A percentile compares a stretch with the other conserved stretches of the same genome.
phyloP scores from a whole-genome alignment of 2,113 vertebrate genomes.

The Petrocephalus zakoni region DNA sequence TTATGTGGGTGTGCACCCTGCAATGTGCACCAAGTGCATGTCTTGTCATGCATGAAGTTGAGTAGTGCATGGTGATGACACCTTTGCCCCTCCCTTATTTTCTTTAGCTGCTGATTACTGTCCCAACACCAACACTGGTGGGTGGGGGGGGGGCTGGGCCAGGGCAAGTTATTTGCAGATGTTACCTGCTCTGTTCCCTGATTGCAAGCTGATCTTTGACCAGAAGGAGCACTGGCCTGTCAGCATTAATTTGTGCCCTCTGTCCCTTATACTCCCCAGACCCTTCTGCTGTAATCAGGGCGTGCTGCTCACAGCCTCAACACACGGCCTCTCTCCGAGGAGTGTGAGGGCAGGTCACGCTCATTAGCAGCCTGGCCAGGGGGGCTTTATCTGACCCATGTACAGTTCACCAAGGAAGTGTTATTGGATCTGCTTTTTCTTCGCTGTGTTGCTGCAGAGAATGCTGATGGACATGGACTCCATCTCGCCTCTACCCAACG shows the following conservation, averaged over 20 bases:
- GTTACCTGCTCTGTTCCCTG: constrained; percentile 50
- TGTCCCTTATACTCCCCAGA: constrained; percentile 45
- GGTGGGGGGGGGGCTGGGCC: neutral
- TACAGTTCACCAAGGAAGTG: neutral
- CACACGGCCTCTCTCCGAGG: neutral
- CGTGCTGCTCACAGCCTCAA: neutral
- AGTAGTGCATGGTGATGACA: neutral
- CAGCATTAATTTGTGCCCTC: constrained; percentile 51
- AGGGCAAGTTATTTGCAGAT: constrained; percentile 33
- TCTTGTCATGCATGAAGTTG: neutral
- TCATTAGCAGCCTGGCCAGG: neutral
- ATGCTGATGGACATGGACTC: neutral
- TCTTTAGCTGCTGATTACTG: neutral
- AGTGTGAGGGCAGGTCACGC: neutral
- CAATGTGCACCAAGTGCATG: neutral
- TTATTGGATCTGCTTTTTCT: neutral
- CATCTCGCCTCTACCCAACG: neutral
- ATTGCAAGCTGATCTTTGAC: constrained; percentile 53
- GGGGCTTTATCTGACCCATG: neutral
- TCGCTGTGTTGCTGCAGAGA: neutral
- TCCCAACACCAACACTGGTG: neutral
- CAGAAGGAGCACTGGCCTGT: constrained; percentile 51
- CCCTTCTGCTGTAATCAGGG: constrained; percentile 25
- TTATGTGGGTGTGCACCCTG: neutral
- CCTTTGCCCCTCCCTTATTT: neutral